These are phyloP conservation scores for Periophthalmodon schlosseri DNA, from an alignment of 2,113 vertebrate species.

Conservation along the genomic window DNA sequence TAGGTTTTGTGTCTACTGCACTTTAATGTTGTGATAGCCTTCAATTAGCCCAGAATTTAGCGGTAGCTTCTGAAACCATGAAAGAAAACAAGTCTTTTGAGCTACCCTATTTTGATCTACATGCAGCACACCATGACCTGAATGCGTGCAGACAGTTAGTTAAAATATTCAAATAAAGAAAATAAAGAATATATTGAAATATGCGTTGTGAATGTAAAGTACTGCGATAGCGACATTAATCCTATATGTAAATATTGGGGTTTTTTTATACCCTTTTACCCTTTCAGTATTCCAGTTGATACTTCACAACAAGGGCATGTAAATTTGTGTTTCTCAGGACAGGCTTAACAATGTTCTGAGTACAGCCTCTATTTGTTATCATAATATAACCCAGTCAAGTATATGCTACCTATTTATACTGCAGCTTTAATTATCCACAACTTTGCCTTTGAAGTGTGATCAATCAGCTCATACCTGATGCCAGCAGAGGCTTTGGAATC, in stretches of 20 bases:
- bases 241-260: too few relatives aligned
- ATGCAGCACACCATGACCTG: not conserved
- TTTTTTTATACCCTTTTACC: too few relatives aligned
- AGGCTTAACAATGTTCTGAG: constrained; percentile 47
- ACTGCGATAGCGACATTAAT: too few relatives aligned
- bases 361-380: constrained; percentile 57
- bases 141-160: not conserved
- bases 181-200: too few relatives aligned
- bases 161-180: too few relatives aligned
- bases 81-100: constrained; percentile 73
- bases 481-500: constrained; percentile 49
- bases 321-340: constrained; percentile 61
- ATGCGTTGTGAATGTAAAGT: too few relatives aligned
- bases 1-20: constrained; percentile 69
- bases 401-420: constrained; percentile 70
- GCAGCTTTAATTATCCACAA: constrained; percentile 66
- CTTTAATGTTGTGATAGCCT: constrained; percentile 58
- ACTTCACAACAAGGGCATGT: constrained; percentile 65
- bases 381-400: constrained; percentile 56
- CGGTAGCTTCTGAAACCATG: constrained; percentile 67
- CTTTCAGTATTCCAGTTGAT: constrained; percentile 42
- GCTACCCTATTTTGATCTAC: constrained; percentile 38
- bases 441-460: constrained; percentile 74
- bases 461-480: constrained; percentile 73
- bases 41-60: constrained; percentile 75